A percentile compares a stretch with the other conserved stretches of the same genome.
phyloP scores from a whole-genome alignment of 2,888 invertebrate species.

The Lasioglossum malachurum region DNA sequence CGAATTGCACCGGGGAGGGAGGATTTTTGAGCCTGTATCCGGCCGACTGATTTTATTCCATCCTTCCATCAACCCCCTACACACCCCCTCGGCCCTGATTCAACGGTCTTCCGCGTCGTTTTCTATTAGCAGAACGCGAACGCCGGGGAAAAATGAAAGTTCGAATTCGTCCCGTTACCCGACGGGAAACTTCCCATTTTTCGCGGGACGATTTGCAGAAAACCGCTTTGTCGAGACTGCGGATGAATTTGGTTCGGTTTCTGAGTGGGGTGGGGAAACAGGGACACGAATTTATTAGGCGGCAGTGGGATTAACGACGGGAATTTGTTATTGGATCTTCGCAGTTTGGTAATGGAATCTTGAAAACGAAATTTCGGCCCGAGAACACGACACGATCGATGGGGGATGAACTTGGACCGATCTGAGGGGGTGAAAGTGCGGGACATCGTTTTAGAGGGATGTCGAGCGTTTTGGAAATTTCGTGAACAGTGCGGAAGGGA shows the following conservation, averaged over 20 bases:
- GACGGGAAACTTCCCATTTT: slow-evolving; percentile 19
- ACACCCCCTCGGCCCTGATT: background rate
- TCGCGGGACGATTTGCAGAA: background rate
- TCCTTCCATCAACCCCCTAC: background rate
- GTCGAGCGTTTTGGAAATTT: background rate
- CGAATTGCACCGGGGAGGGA: slow-evolving; percentile 48
- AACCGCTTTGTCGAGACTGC: slow-evolving; percentile 6
- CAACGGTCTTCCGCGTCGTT: slow-evolving; percentile 26
- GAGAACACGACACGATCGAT: background rate
- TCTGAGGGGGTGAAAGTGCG: background rate
- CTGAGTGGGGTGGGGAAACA: background rate
- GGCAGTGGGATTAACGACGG: background rate
- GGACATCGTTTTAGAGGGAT: background rate
- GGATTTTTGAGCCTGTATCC: slow-evolving; percentile 52
- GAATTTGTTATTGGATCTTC: slow-evolving; percentile 5
- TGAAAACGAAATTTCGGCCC: background rate
- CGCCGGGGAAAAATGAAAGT: slow-evolving; percentile 51
- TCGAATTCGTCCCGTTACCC: slow-evolving; percentile 22
- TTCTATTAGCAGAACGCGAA: slow-evolving; percentile 35
- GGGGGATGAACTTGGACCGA: background rate
- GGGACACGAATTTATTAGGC: background rate
- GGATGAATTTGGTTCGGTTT: slow-evolving; percentile 2
- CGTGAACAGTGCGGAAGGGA: too few species aligned
- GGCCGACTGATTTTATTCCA: slow-evolving; percentile 49
- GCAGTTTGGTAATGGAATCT: background rate